Conservation (phyloP, 2,888 invertebrate genomes). For the Nineta flava region DNA sequence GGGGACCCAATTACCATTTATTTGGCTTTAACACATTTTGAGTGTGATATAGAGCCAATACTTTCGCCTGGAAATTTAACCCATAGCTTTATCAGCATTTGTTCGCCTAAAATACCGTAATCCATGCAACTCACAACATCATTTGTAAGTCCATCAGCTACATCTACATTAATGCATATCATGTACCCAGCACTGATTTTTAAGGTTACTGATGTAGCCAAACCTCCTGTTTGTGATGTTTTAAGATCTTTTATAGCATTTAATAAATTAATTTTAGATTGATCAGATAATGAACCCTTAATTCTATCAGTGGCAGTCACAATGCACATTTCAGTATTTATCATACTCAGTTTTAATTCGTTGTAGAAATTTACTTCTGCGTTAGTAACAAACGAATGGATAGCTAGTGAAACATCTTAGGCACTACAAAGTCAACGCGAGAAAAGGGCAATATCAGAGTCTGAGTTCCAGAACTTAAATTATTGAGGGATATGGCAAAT, state of each 20-base stretch:
- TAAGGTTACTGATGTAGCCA: slow-evolving; percentile 10
- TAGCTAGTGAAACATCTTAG: slow-evolving; percentile 6
- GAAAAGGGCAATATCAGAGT: slow-evolving; percentile 13
- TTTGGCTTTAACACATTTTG: too few relatives aligned
- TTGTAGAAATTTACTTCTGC: slow-evolving; percentile 9
- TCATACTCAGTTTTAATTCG: neutral
- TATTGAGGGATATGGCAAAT: slow-evolving; percentile 8
- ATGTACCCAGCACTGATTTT: slow-evolving; percentile 16
- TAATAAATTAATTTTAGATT: neutral
- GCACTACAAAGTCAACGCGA: slow-evolving; percentile 7
- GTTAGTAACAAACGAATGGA: slow-evolving; percentile 9
- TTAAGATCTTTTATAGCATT: neutral
- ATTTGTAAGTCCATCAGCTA: slow-evolving; percentile 13
- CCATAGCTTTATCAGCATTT: too few relatives aligned
- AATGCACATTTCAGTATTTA: neutral
- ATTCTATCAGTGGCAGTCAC: slow-evolving; percentile 1
- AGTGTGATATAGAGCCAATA: too few relatives aligned
- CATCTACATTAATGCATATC: slow-evolving; percentile 11
- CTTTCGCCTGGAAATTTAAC: too few relatives aligned
- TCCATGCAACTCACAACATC: slow-evolving; percentile 11
- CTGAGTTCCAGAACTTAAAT: slow-evolving; percentile 13
- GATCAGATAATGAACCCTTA: neutral
- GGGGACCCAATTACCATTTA: too few relatives aligned
- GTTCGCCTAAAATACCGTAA: neutral
- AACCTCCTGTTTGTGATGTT: slow-evolving; percentile 7